Percentiles rank a stretch among this genome's conserved stretches.
Conservation (phyloP, 1,140 invertebrate species). For the Hermetia illucens region DNA sequence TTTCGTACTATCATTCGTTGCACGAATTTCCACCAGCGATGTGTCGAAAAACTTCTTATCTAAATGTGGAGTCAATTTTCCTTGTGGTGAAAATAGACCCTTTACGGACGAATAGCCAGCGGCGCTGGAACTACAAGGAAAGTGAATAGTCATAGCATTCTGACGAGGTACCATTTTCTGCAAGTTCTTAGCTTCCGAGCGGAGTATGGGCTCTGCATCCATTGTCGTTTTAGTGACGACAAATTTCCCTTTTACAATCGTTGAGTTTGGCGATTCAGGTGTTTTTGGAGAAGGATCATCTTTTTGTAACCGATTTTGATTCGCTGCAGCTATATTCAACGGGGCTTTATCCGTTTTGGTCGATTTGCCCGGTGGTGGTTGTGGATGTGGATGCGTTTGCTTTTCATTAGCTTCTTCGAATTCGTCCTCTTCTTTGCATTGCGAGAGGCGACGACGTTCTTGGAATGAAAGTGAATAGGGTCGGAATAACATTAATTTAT, state of each 20-base stretch:
- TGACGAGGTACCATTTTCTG: conserved; percentile 23
- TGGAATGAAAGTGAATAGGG: conserved; percentile 38
- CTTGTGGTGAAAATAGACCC: conserved; percentile 37
- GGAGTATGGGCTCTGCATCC: conserved; percentile 36
- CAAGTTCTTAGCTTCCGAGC: conserved; percentile 30
- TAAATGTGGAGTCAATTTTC: conserved; percentile 45
- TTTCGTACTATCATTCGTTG: conserved; percentile 46
- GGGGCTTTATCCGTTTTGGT: not conserved
- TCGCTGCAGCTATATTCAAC: not conserved
- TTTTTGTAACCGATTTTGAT: not conserved
- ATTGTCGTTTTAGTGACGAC: conserved; percentile 30
- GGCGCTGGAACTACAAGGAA: conserved; percentile 37
- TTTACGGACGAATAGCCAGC: conserved; percentile 38
- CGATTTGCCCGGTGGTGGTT: conserved; percentile 13
- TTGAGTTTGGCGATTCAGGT: conserved; percentile 10
- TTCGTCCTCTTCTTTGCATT: conserved; percentile 70
- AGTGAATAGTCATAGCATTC: conserved; percentile 47
- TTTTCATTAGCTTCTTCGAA: conserved; percentile 38
- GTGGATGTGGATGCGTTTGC: conserved; percentile 11
- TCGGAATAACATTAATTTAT: conserved; percentile 18
- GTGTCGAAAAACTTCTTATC: conserved; percentile 68
- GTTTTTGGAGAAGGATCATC: conserved; percentile 1
- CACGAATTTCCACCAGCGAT: conserved; percentile 66
- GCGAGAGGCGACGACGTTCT: conserved; percentile 54
- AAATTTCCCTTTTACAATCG: conserved; percentile 20